Conservation (phyloP, 64 coral and sea anemone species). For the Stylophora pistillata region DNA sequence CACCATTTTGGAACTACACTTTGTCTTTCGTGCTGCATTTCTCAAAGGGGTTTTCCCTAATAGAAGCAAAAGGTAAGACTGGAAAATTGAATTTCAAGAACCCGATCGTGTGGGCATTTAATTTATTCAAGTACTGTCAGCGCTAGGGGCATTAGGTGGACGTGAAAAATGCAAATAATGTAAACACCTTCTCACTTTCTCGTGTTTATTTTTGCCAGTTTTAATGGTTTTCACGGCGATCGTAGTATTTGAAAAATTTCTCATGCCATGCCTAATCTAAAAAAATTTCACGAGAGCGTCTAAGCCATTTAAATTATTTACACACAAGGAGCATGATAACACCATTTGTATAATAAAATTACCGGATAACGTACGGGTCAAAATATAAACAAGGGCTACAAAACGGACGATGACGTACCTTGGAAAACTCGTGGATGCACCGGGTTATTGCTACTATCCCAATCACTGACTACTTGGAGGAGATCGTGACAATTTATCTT, state of each 20-base stretch:
- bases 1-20: no score
- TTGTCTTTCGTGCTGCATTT: neutral
- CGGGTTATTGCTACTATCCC: conserved; percentile 42
- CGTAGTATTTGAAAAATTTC: neutral
- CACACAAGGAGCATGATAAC: neutral
- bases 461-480: conserved; percentile 60
- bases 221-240: no score
- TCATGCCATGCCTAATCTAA: neutral
- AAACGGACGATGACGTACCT: conserved; percentile 47
- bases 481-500: conserved; percentile 74
- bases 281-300: neutral
- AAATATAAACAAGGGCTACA: neutral
- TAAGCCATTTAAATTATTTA: neutral
- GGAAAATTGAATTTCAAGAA: neutral
- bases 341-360: neutral
- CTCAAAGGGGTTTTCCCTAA: neutral
- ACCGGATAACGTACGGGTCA: neutral
- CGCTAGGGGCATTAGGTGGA: neutral
- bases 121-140: neutral
- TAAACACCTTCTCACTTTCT: neutral
- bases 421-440: conserved; percentile 50
- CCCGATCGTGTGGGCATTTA: neutral
- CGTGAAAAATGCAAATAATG: neutral
- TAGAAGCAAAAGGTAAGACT: neutral
- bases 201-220: no score